These are phyloP conservation scores for Leptopilina myrica DNA, from an alignment of 2,888 invertebrate genomes.

Conservation along the genomic window DNA sequence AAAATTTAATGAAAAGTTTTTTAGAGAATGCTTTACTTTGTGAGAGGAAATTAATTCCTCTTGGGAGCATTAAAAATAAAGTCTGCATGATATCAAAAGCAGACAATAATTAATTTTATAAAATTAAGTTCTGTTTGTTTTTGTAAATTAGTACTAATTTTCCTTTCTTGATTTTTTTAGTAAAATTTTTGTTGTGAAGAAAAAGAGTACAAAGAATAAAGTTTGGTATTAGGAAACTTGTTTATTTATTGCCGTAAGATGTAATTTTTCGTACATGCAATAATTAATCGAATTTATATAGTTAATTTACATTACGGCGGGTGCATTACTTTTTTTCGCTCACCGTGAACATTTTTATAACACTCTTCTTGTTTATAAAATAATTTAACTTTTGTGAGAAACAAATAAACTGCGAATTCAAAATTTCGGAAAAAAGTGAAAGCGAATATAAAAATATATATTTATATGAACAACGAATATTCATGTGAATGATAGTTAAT, in stretches of 20 bases:
- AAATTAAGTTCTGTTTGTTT: background rate
- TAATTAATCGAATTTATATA: background rate
- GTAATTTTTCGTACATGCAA: conserved; percentile 64
- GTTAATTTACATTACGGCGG: conserved; percentile 30
- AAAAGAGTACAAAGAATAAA: conserved; percentile 63
- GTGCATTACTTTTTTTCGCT: conserved; percentile 9
- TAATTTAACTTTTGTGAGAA: background rate
- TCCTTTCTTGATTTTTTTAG: background rate
- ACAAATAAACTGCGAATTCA: background rate
- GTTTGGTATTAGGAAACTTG: conserved; percentile 69
- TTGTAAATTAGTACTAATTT: background rate
- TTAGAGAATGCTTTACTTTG: background rate
- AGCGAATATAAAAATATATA: background rate
- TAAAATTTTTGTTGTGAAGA: conserved; percentile 45
- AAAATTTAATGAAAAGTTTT: too few species aligned
- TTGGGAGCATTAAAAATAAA: too few species aligned
- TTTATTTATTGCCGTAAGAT: conserved; percentile 70
- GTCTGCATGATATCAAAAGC: too few species aligned
- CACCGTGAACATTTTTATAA: background rate
- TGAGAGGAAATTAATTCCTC: too few species aligned
- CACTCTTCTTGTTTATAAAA: too few species aligned
- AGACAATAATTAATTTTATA: too few species aligned
- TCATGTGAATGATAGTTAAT: conserved; percentile 16
- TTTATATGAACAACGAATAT: background rate
- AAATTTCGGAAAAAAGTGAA: conserved; percentile 10